Percentiles rank a stretch among this genome's conserved stretches.
Evolutionary conservation across 2,113 vertebrate species (phyloP).

Genomic region (Acanthochromis polyacanthus): DNA sequence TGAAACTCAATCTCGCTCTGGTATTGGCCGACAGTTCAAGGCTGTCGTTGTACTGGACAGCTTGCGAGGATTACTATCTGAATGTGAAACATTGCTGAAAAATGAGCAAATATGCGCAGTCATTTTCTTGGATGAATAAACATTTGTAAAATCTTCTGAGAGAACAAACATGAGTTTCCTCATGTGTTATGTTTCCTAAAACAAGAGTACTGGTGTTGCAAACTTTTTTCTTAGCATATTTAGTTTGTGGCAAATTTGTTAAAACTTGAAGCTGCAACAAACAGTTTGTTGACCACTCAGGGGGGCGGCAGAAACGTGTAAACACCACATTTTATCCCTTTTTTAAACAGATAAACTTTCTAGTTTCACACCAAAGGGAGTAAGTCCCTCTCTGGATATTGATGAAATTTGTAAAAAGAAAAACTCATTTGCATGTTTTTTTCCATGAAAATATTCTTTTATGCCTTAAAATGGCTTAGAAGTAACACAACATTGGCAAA

Average conservation of each 20-base stretch:
- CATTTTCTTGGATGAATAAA: slow-evolving; percentile 34
- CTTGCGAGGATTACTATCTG: slow-evolving; percentile 60
- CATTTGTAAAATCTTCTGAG: slow-evolving; percentile 16
- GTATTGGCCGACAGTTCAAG: slow-evolving; percentile 56
- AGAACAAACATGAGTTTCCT: background rate
- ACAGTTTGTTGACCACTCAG: background rate
- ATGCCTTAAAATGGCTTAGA: too few relatives aligned
- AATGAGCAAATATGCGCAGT: slow-evolving; percentile 11
- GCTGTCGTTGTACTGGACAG: slow-evolving; percentile 39
- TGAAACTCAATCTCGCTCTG: slow-evolving; percentile 42
- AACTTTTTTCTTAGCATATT: background rate
- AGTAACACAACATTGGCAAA: too few relatives aligned
- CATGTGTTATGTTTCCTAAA: background rate
- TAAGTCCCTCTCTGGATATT: too few relatives aligned
- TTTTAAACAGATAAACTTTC: too few relatives aligned
- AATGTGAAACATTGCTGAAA: slow-evolving; percentile 44
- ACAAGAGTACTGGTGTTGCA: slow-evolving; percentile 1
- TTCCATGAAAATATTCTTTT: too few relatives aligned
- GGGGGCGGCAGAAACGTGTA: background rate
- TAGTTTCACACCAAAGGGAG: too few relatives aligned
- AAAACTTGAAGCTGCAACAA: background rate
- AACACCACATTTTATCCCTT: background rate
- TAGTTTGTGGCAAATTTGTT: background rate
- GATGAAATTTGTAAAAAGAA: too few relatives aligned
- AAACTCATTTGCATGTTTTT: too few relatives aligned